Conservation (phyloP, 2,797 vertebrate species). For the Distichodus sexfasciatus region DNA sequence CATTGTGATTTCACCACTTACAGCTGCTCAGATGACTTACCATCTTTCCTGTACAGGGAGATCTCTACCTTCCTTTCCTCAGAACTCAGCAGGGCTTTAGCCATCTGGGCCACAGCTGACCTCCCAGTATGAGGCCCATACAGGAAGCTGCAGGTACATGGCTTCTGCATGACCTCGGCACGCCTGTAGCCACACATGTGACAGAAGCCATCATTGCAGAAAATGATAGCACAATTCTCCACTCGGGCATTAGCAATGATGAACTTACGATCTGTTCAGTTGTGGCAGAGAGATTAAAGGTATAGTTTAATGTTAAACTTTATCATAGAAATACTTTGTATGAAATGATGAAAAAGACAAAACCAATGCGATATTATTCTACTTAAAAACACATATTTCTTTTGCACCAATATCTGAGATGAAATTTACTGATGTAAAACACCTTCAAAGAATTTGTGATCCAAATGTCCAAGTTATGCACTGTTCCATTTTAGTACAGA, state of each 20-base stretch:
- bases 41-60: slow-evolving; percentile 86
- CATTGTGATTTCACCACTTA: too few species aligned
- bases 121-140: slow-evolving; percentile 85
- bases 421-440: too few species aligned
- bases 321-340: not conserved
- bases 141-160: slow-evolving; percentile 89
- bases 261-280: slow-evolving; percentile 80
- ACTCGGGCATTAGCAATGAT: slow-evolving; percentile 88
- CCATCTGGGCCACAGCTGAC: slow-evolving; percentile 79
- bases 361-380: too few species aligned
- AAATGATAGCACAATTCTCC: slow-evolving; percentile 91
- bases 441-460: too few species aligned
- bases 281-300: not conserved
- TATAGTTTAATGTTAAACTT: not conserved
- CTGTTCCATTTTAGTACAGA: too few species aligned
- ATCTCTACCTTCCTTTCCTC: slow-evolving; percentile 91
- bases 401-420: too few species aligned
- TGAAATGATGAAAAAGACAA: too few species aligned
- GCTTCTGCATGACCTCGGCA: slow-evolving; percentile 88
- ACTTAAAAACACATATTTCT: too few species aligned
- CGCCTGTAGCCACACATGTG: slow-evolving; percentile 85
- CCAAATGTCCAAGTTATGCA: too few species aligned
- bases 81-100: slow-evolving; percentile 84
- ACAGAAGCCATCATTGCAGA: slow-evolving; percentile 91
- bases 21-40: too few species aligned